Evolutionary conservation across 1,140 invertebrate genomes (phyloP).

Genomic region (Drosophila mayri): DNA sequence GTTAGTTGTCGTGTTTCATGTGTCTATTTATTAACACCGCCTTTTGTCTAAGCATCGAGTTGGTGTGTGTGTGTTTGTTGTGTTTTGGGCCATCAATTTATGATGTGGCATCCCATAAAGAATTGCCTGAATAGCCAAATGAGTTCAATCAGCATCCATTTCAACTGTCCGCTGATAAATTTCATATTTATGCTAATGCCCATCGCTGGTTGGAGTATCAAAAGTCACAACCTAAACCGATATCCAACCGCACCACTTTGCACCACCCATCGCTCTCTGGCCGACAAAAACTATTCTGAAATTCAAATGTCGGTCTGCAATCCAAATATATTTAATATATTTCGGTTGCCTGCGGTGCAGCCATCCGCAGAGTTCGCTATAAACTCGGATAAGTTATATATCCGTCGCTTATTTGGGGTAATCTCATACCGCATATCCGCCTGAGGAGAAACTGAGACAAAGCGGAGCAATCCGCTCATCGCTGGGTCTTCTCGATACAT

Average conservation of each 20-base stretch:
- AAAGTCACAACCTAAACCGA: constrained; percentile 49
- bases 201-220: constrained; percentile 14
- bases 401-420: constrained; percentile 61
- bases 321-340: constrained; percentile 65
- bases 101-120: constrained; percentile 71
- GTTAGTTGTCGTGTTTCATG: constrained; percentile 83
- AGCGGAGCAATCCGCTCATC: constrained; percentile 1
- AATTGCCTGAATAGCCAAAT: constrained; percentile 76
- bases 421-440: constrained; percentile 44
- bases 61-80: neutral
- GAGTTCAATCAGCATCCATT: constrained; percentile 82
- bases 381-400: constrained; percentile 76
- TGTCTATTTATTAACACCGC: constrained; percentile 80
- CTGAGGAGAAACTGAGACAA: constrained; percentile 16
- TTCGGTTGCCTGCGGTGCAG: constrained; percentile 64
- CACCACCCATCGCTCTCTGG: constrained; percentile 51
- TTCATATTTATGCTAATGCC: constrained; percentile 81
- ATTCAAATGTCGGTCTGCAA: constrained; percentile 62
- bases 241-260: constrained; percentile 43
- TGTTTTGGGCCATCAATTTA: constrained; percentile 48
- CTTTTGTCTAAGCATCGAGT: constrained; percentile 64
- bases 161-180: constrained; percentile 71
- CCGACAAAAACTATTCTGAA: constrained; percentile 36
- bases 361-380: constrained; percentile 44
- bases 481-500: neutral